Percentiles rank a stretch among this genome's conserved stretches.
These are phyloP conservation scores for Podarcis muralis DNA, from an alignment of 2,113 vertebrate genomes.

Conservation along the genomic window DNA sequence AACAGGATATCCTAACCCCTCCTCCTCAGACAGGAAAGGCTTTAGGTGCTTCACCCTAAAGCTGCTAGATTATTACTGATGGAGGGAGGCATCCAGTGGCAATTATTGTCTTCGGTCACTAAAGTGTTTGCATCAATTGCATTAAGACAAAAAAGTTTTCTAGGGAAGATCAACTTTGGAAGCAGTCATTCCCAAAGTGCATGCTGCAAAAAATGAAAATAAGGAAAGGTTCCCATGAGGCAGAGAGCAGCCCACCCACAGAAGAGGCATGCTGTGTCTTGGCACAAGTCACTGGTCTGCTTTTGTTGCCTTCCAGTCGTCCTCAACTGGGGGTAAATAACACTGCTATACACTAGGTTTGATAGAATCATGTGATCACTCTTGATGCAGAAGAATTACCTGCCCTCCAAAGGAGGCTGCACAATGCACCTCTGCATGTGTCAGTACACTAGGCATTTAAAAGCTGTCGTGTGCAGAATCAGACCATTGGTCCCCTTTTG, in stretches of 20 bases:
- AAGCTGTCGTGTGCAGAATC: neutral
- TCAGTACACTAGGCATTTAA: neutral
- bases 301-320: neutral
- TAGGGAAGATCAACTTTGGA: neutral
- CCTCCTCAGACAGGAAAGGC: neutral
- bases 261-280: neutral
- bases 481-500: neutral
- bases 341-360: neutral
- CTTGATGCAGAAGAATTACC: neutral
- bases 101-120: neutral
- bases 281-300: neutral
- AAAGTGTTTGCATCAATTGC: neutral
- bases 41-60: neutral
- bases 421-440: neutral
- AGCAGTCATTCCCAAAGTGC: neutral
- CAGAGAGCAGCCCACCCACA: too few species aligned
- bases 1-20: neutral
- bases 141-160: neutral
- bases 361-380: neutral
- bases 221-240: neutral
- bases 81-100: neutral
- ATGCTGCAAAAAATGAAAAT: neutral
- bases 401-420: neutral
- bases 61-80: neutral
- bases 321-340: neutral